A percentile compares a stretch with the other conserved stretches of the same genome.
These are phyloP conservation scores for Drosophila nr. fundita DNA, from an alignment of 2,888 invertebrate species.

Conservation along the genomic window DNA sequence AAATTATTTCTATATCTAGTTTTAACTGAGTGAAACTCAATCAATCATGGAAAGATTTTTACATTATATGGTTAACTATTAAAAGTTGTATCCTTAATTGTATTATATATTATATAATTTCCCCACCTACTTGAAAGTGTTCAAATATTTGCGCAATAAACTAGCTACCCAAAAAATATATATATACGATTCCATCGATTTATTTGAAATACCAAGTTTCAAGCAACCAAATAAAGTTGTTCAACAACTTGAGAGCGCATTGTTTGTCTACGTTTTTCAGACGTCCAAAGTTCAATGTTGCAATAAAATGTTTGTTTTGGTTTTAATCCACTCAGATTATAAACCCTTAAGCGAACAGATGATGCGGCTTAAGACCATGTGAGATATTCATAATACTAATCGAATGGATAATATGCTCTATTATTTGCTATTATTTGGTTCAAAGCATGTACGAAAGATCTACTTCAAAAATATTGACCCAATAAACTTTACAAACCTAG, in stretches of 20 bases:
- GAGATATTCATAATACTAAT: neutral
- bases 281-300: constrained; percentile 68
- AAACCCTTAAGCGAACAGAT: neutral
- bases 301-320: constrained; percentile 33
- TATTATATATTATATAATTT: neutral
- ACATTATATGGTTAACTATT: neutral
- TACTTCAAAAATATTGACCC: neutral
- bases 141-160: constrained; percentile 5
- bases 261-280: constrained; percentile 53
- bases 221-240: constrained; percentile 31
- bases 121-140: neutral
- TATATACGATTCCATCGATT: neutral
- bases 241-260: constrained; percentile 24
- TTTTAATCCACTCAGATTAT: neutral
- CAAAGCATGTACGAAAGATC: neutral
- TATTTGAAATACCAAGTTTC: constrained; percentile 2
- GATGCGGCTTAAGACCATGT: neutral
- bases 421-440: neutral
- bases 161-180: constrained; percentile 15
- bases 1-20: neutral
- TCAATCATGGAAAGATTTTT: neutral
- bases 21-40: neutral
- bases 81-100: neutral
- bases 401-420: neutral
- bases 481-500: neutral